Conservation (phyloP, 2,888 invertebrate species). For the Drosophila fungiperda region DNA sequence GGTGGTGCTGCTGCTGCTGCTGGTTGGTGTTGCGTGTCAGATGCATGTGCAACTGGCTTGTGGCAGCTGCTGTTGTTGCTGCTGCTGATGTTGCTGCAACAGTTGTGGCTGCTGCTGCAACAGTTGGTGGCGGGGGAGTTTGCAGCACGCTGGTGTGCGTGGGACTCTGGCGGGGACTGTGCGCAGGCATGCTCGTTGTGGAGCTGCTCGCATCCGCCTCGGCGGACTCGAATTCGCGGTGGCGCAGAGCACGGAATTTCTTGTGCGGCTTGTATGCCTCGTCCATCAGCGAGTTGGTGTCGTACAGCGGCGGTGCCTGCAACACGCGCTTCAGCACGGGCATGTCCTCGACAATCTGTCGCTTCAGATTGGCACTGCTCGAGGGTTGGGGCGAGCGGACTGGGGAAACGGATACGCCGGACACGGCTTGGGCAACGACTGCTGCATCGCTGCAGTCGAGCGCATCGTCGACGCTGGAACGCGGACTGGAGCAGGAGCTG, state of each 20-base stretch:
- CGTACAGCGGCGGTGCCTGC: conserved; percentile 96
- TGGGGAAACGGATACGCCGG: conserved; percentile 79
- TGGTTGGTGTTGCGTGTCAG: conserved; percentile 86
- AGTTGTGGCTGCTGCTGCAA: background rate
- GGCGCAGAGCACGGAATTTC: conserved; percentile 94
- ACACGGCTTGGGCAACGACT: conserved; percentile 61
- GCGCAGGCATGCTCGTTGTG: conserved; percentile 83
- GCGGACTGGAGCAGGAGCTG: conserved; percentile 93
- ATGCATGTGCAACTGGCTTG: conserved; percentile 86
- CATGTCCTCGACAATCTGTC: conserved; percentile 93
- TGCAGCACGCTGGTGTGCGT: conserved; percentile 64
- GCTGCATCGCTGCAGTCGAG: conserved; percentile 86
- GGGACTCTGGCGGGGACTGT: conserved; percentile 76
- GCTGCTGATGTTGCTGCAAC: conserved; percentile 41
- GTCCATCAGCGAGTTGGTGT: conserved; percentile 96
- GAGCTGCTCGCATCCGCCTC: conserved; percentile 87
- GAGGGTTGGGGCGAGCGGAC: conserved; percentile 84
- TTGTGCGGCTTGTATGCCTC: conserved; percentile 98
- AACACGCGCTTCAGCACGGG: conserved; percentile 96
- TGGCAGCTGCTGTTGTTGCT: conserved; percentile 78
- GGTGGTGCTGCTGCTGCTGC: conserved; percentile 75
- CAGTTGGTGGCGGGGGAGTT: conserved; percentile 65
- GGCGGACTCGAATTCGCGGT: conserved; percentile 91
- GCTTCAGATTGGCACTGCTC: conserved; percentile 82
- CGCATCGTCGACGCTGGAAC: conserved; percentile 93